Base-by-base conservation (phyloP, 1,140 invertebrate genomes). In the Trichomalopsis sarcophagae region DNA sequence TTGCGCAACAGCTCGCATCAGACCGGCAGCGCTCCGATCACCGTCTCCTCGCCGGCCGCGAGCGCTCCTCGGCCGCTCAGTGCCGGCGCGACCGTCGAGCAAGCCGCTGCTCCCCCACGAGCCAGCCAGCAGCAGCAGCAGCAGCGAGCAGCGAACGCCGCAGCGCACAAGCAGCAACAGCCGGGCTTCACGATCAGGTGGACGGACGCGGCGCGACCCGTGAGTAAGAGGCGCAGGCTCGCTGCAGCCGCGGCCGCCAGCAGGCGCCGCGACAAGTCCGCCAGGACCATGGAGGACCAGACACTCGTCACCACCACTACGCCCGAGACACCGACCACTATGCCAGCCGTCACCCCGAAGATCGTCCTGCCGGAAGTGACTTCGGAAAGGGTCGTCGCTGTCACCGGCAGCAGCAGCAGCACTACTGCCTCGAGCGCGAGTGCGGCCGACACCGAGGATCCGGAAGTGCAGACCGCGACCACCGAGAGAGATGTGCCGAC, bases 21-120 rank as follows among this genome's bases (percentile, higher is more conserved):
- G 68, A 30, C 68, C 87, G 87, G 47, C 89, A 88, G 88, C 88
- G 88, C 86, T 85, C 87, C 88, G 87, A 86, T 78, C 87, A 85
- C 84, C 87, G 86, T 87, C 86, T 89, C 88, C 89, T 90, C 89
- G 88, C 86, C 89, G 88, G 87, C 85, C 86, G 80, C 62, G 82
- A 76, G 44, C 79, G 55, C 76, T 78, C 79, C n/a, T 44, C 55
- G 50, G 87, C 89, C 87, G 88, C 87, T 90, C 91, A 93, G 92
- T 93, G 88, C 90, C 90, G 92, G 90, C 88, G 88, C 91, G 90
- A 89, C 91, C 90, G 90, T 91, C 90, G 92, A 90, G 87, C 87
- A 88, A 90, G 88, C 85, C 88, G 88, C 89, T 89, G 86, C 88
- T 77, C 87, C 88, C 75, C 87, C 82, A 85, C 80, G 76, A n/a